phyloP scores from a whole-genome alignment of 2,113 vertebrate genomes.

The Melanotaenia duboulayi region DNA sequence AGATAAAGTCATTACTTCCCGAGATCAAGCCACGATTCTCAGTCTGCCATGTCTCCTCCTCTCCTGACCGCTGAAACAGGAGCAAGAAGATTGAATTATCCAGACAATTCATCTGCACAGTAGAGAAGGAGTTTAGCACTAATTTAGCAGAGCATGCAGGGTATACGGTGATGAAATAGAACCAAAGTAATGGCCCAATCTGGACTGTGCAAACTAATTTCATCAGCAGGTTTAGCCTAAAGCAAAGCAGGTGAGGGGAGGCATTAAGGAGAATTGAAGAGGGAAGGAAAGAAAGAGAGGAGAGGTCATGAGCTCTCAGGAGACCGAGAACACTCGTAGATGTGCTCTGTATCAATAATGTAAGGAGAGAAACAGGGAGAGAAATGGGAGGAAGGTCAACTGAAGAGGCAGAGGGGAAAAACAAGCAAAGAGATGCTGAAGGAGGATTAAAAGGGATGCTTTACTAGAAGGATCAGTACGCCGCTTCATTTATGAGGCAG shows the following conservation, averaged over 20 bases:
- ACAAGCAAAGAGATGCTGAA: not conserved
- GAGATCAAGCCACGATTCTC: slow-evolving; percentile 10
- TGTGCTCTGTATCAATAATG: slow-evolving; percentile 58
- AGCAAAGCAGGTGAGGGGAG: too few relatives aligned
- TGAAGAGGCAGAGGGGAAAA: not conserved
- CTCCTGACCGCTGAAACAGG: slow-evolving; percentile 22
- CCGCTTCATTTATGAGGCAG: too few relatives aligned
- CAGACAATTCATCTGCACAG: slow-evolving; percentile 46
- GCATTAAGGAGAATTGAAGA: not conserved
- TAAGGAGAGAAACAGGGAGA: slow-evolving; percentile 23
- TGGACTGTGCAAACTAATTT: slow-evolving; percentile 42
- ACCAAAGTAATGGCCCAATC: slow-evolving; percentile 46
- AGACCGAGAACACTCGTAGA: slow-evolving; percentile 42
- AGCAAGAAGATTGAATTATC: slow-evolving; percentile 40
- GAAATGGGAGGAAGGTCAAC: slow-evolving; percentile 4
- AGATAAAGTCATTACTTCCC: slow-evolving; percentile 2
- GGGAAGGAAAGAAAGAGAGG: not conserved
- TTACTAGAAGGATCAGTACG: too few relatives aligned
- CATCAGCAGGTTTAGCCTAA: slow-evolving; percentile 21
- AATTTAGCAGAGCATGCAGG: slow-evolving; percentile 28
- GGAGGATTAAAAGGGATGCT: too few relatives aligned
- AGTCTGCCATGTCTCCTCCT: slow-evolving; percentile 20
- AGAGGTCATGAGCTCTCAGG: slow-evolving; percentile 51
- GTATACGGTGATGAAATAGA: slow-evolving; percentile 21
- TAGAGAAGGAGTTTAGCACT: slow-evolving; percentile 31